These are phyloP conservation scores for Drosophila pallidifrons DNA, from an alignment of 1,140 invertebrate genomes.

Conservation along the genomic window DNA sequence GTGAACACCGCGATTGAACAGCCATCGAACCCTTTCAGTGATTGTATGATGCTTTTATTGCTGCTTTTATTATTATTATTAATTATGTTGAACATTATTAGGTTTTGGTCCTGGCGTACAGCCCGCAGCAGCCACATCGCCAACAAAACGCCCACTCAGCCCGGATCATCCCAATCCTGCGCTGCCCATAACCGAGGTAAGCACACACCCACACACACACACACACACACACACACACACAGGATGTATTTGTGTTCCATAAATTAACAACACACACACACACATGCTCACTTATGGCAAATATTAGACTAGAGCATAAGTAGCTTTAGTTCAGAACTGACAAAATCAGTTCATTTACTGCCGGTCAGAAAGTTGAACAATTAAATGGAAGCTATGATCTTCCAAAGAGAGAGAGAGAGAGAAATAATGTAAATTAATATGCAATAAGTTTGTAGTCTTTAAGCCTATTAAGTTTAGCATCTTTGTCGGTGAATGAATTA, in stretches of 20 bases:
- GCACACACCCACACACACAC: neutral
- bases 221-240: slow-evolving; percentile 16
- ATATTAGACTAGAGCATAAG: slow-evolving; percentile 27
- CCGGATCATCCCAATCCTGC: slow-evolving; percentile 88
- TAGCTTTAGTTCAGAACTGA: slow-evolving; percentile 24
- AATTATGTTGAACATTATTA: slow-evolving; percentile 54
- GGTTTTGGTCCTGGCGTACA: slow-evolving; percentile 86
- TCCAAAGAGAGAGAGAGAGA: neutral
- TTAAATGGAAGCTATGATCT: slow-evolving; percentile 7
- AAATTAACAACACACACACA: slow-evolving; percentile 35
- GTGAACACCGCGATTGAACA: slow-evolving; percentile 15
- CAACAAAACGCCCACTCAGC: slow-evolving; percentile 86
- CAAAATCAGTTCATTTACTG: slow-evolving; percentile 70
- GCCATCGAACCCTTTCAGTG: neutral
- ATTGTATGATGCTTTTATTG: no score
- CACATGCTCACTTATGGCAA: slow-evolving; percentile 28
- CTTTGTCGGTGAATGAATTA: neutral
- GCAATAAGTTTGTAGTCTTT: neutral
- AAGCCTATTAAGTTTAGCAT: neutral
- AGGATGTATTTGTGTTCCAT: neutral
- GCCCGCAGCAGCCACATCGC: slow-evolving; percentile 85
- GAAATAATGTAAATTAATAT: neutral
- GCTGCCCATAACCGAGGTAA: slow-evolving; percentile 87
- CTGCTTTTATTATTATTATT: slow-evolving; percentile 13
- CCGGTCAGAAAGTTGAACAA: slow-evolving; percentile 13